These are phyloP conservation scores for Callinectes sapidus DNA, from an alignment of 2,888 invertebrate species.

Conservation along the genomic window DNA sequence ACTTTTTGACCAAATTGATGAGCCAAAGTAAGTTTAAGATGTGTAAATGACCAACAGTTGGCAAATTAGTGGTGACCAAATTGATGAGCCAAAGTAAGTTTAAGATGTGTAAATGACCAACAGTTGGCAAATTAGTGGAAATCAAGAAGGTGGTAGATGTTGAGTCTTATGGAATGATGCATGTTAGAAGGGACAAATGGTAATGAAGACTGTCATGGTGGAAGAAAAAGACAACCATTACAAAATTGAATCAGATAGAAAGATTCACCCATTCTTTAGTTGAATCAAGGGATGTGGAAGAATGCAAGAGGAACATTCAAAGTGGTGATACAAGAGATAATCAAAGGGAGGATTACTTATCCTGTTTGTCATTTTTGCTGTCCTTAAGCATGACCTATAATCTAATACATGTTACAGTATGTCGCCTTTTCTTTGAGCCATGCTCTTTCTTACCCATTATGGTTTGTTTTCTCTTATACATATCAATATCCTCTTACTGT, in stretches of 20 bases:
- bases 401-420: background rate
- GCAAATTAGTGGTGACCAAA: background rate
- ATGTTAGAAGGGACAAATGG: background rate
- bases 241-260: too few species aligned
- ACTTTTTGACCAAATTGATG: background rate
- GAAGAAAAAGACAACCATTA: background rate
- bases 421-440: background rate
- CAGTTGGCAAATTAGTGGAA: background rate
- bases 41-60: background rate
- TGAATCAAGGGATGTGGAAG: background rate
- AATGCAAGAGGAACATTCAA: background rate
- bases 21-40: background rate
- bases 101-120: background rate
- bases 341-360: background rate
- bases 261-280: background rate
- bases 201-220: background rate
- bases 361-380: background rate
- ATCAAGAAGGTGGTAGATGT: background rate
- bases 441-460: background rate
- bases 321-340: background rate
- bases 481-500: too few species aligned
- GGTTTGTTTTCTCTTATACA: background rate
- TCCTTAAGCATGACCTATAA: background rate
- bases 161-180: background rate
- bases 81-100: background rate